Conservation (phyloP, 2,797 vertebrate genomes). For the Craterocephalus amniculus region DNA sequence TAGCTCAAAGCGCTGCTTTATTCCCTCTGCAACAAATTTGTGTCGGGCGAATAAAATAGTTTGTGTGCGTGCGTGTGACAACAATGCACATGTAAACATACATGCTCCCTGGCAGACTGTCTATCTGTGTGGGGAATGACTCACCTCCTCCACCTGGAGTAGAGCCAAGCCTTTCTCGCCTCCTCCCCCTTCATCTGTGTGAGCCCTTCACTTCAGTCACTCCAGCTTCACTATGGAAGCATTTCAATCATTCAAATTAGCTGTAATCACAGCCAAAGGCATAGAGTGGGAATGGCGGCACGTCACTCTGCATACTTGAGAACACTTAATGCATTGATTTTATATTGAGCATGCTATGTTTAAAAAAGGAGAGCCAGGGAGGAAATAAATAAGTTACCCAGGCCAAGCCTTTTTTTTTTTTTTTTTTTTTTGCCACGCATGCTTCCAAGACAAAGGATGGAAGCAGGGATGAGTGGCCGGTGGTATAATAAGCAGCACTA, state of each 20-base stretch:
- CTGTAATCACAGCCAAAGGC: slow-evolving; percentile 78
- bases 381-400: slow-evolving; percentile 65
- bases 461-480: slow-evolving; percentile 62
- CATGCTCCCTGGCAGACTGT: slow-evolving; percentile 51
- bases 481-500: slow-evolving; percentile 55
- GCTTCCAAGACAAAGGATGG: slow-evolving; percentile 66
- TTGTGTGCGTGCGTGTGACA: neutral
- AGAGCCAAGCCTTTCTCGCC: slow-evolving; percentile 74
- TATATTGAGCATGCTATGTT: slow-evolving; percentile 70
- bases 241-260: slow-evolving; percentile 84
- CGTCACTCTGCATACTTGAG: slow-evolving; percentile 75
- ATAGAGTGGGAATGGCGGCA: slow-evolving; percentile 70
- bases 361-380: slow-evolving; percentile 47
- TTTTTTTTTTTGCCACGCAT: slow-evolving; percentile 43
- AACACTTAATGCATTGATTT: slow-evolving; percentile 80
- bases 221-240: slow-evolving; percentile 73
- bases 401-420: slow-evolving; percentile 53
- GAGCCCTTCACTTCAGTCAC: slow-evolving; percentile 78
- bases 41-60: neutral
- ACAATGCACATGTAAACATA: slow-evolving; percentile 24
- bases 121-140: slow-evolving; percentile 72
- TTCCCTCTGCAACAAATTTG: slow-evolving; percentile 56
- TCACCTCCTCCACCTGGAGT: slow-evolving; percentile 79
- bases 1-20: slow-evolving; percentile 47
- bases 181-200: slow-evolving; percentile 78